phyloP scores from a whole-genome alignment of 2,888 invertebrate genomes.

The Agrypnus murinus region DNA sequence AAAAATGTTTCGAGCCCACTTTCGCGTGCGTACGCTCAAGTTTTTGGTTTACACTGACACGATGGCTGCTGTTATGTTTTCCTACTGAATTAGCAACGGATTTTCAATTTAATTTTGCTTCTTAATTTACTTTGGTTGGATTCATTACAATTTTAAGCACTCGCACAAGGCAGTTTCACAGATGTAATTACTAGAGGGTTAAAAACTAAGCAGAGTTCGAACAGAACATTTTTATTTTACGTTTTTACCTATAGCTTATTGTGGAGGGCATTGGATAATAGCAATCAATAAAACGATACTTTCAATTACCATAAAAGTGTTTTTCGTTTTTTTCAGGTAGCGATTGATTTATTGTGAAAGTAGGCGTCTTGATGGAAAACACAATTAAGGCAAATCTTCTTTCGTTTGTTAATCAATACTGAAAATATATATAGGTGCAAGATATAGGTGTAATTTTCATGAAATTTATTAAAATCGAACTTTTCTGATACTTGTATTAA shows the following conservation, averaged over 20 bases:
- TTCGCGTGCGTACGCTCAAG: constrained; percentile 7
- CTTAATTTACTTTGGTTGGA: constrained; percentile 15
- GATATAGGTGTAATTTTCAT: no score
- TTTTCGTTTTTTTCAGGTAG: no score
- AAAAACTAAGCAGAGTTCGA: constrained; percentile 3
- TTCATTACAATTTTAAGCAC: constrained; percentile 29
- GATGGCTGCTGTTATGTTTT: constrained; percentile 3
- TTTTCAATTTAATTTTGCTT: constrained; percentile 29
- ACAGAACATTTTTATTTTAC: constrained; percentile 1
- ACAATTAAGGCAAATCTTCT: no score
- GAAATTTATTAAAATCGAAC: no score
- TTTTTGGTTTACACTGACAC: not conserved
- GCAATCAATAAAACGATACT: no score
- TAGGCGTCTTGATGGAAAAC: no score
- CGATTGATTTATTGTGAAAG: no score
- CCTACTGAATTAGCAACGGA: constrained; percentile 22
- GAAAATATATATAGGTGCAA: no score
- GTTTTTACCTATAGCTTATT: not conserved
- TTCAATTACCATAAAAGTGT: no score
- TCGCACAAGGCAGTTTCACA: constrained; percentile 11
- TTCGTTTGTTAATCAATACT: no score
- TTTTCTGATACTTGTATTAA: no score
- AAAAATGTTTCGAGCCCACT: constrained; percentile 1
- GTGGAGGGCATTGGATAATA: no score
- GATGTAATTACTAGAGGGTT: constrained; percentile 18